Evolutionary conservation across 2,113 vertebrate genomes (phyloP).

Genomic region (Oceanites oceanicus): DNA sequence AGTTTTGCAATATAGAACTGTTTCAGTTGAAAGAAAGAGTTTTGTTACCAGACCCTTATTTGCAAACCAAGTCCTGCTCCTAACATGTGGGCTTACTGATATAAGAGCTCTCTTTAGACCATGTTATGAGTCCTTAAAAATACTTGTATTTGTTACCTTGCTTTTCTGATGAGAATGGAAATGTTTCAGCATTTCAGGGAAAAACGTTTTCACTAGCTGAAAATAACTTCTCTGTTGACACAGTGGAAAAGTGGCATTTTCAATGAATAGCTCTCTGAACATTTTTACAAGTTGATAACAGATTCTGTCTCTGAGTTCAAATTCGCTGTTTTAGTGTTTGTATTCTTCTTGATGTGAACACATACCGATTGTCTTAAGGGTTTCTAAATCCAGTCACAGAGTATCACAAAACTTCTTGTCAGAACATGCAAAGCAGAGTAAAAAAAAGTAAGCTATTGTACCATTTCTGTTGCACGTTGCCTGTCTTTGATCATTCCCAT

Average conservation of each 20-base stretch:
- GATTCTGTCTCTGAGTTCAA: not conserved
- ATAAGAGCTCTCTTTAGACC: not conserved
- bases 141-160: not conserved
- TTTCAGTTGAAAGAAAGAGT: not conserved
- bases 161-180: not conserved
- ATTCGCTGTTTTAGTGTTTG: not conserved
- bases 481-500: not conserved
- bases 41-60: not conserved
- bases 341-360: not conserved
- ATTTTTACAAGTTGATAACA: not conserved
- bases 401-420: not conserved
- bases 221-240: not conserved
- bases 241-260: not conserved
- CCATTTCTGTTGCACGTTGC: not conserved
- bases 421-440: not conserved
- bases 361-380: not conserved
- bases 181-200: not conserved
- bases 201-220: not conserved
- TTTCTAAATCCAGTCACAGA: not conserved
- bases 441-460: not conserved
- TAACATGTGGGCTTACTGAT: not conserved
- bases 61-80: not conserved
- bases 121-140: not conserved
- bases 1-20: not conserved
- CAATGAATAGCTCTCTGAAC: not conserved